Evolutionary conservation across 1,140 invertebrate genomes (phyloP).

Genomic region (Steinernema feltiae): DNA sequence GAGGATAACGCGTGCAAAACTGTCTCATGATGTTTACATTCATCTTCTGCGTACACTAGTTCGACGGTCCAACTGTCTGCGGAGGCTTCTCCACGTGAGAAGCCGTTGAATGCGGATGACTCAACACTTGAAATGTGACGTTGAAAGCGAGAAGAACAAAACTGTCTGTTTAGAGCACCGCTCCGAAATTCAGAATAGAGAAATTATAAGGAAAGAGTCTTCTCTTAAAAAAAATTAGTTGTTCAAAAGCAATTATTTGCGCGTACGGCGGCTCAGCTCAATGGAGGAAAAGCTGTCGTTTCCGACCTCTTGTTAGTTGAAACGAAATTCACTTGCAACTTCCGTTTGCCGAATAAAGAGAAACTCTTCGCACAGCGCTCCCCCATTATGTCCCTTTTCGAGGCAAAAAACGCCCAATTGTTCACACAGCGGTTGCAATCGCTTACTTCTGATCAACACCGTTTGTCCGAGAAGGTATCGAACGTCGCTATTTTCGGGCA

Average conservation of each 20-base stretch:
- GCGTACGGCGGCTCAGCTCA: neutral
- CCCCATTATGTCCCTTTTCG: too few species aligned
- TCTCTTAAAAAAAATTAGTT: neutral
- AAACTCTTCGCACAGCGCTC: too few species aligned
- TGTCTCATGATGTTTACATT: too few species aligned
- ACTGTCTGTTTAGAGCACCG: too few species aligned
- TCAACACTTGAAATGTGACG: too few species aligned
- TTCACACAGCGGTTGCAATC: neutral
- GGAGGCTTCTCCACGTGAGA: too few species aligned
- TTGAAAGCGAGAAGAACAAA: too few species aligned
- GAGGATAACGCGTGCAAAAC: too few species aligned
- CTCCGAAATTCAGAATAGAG: too few species aligned
- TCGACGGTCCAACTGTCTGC: too few species aligned
- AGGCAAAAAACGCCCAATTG: neutral
- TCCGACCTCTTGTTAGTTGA: neutral
- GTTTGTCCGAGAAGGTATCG: constrained; percentile 1
- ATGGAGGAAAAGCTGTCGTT: neutral
- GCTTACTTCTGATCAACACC: neutral
- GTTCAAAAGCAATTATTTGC: neutral
- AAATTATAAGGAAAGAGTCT: neutral
- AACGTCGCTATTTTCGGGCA: constrained; percentile 8
- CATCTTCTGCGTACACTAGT: too few species aligned
- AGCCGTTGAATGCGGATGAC: too few species aligned
- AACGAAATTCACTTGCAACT: neutral
- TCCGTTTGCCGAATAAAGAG: neutral